phyloP scores from a whole-genome alignment of 2,888 invertebrate species.

The Yponomeuta cagnagella region DNA sequence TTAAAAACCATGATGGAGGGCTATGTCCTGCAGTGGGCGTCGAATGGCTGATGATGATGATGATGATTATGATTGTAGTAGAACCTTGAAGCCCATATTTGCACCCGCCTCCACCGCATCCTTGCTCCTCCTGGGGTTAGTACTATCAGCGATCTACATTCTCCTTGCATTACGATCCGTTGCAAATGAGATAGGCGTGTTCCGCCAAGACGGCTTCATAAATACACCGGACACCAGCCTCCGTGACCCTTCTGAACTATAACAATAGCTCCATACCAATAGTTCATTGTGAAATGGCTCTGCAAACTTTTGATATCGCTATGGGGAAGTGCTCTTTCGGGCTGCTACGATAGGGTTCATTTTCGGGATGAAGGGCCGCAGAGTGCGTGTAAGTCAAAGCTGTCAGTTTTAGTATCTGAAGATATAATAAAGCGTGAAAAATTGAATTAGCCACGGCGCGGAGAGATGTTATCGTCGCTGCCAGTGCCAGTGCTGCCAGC shows the following conservation, averaged over 20 bases:
- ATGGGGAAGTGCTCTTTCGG: background rate
- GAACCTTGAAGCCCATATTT: too few relatives aligned
- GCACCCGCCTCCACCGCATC: background rate
- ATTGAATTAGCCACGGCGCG: constrained; percentile 25
- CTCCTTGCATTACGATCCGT: constrained; percentile 10
- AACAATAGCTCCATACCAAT: background rate
- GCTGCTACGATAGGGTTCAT: background rate
- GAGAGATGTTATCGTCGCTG: constrained; percentile 22
- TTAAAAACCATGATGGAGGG: too few relatives aligned
- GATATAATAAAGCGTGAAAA: constrained; percentile 29
- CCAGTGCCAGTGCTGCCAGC: constrained; percentile 19
- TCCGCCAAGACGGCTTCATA: constrained; percentile 23
- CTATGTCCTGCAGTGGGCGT: too few relatives aligned
- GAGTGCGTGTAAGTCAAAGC: constrained; percentile 5
- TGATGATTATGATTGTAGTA: too few relatives aligned
- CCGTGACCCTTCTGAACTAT: constrained; percentile 9
- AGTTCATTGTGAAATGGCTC: background rate
- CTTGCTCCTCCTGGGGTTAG: background rate
- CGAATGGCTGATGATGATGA: too few relatives aligned
- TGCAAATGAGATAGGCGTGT: constrained; percentile 18
- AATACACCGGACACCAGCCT: constrained; percentile 19
- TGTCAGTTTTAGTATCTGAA: constrained; percentile 18
- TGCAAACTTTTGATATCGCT: background rate
- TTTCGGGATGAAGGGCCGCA: background rate
- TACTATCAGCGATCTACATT: constrained; percentile 4